Conservation (phyloP, 2,888 invertebrate species). For the Pollenia labialis region DNA sequence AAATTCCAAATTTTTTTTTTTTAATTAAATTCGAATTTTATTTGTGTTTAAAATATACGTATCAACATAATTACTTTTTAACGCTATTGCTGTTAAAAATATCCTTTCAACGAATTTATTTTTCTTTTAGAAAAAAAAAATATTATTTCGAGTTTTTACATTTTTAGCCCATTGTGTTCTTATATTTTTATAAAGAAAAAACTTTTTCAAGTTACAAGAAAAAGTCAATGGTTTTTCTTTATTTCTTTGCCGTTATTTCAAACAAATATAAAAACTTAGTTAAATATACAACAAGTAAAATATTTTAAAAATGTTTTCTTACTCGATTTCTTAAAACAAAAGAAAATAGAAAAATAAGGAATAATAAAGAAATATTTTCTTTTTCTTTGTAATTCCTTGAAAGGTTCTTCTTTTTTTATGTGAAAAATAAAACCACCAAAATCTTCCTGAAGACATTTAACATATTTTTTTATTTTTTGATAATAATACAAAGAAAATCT, state of each 20-base stretch:
- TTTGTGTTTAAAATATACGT: too few relatives aligned
- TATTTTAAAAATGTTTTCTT: not conserved
- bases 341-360: conserved; percentile 6
- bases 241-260: not conserved
- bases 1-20: too few relatives aligned
- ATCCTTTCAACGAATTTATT: too few relatives aligned
- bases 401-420: not conserved
- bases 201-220: conserved; percentile 49
- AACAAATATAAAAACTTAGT: conserved; percentile 61
- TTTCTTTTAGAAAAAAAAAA: not conserved
- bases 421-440: conserved; percentile 12
- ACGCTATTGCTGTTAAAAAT: too few relatives aligned
- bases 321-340: conserved; percentile 6
- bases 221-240: conserved; percentile 49
- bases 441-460: conserved; percentile 35
- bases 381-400: not conserved
- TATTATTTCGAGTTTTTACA: too few relatives aligned
- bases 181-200: not conserved
- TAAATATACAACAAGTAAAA: conserved; percentile 57
- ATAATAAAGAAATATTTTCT: conserved; percentile 25
- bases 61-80: too few relatives aligned
- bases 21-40: too few relatives aligned
- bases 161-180: not conserved
- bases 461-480: not conserved
- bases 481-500: conserved; percentile 18